These are phyloP conservation scores for Homalodisca vitripennis DNA, from an alignment of 1,140 invertebrate species.

Conservation along the genomic window DNA sequence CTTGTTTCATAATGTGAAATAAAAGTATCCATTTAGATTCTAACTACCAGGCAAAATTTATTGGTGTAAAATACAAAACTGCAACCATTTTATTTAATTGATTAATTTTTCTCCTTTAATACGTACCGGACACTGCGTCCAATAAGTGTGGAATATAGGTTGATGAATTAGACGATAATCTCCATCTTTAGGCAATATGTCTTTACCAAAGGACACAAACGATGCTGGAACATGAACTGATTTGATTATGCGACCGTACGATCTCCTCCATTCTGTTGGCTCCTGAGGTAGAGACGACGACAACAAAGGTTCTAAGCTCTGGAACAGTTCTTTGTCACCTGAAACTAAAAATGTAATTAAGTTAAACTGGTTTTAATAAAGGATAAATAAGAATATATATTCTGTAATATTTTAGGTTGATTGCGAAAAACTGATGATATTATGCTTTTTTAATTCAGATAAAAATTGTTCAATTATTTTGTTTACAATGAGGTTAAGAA, in stretches of 20 bases:
- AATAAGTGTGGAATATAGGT: conserved; percentile 92
- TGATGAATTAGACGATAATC: conserved; percentile 76
- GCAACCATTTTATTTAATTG: background rate
- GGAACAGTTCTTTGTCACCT: conserved; percentile 85
- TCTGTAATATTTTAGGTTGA: too few species aligned
- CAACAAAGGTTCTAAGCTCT: conserved; percentile 72
- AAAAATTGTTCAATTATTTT: too few species aligned
- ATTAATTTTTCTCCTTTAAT: background rate
- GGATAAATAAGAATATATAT: too few species aligned
- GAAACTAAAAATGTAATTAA: conserved; percentile 80
- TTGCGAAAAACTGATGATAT: too few species aligned
- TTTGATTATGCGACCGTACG: conserved; percentile 74
- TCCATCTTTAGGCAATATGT: conserved; percentile 66
- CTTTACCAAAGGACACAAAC: conserved; percentile 78
- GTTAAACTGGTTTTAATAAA: too few species aligned
- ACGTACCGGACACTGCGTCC: conserved; percentile 88
- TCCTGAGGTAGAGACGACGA: conserved; percentile 79
- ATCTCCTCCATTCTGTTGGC: conserved; percentile 85
- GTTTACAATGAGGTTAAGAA: too few species aligned
- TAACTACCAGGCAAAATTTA: too few species aligned
- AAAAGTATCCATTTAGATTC: background rate
- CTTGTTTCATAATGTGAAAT: background rate
- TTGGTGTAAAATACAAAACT: too few species aligned
- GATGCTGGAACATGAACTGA: conserved; percentile 81
- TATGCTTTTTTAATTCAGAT: too few species aligned